Evolutionary conservation across 2,797 vertebrate species (phyloP), one percentile per base, ranked within the genome.

Genomic region (Enteromius anoplus): DNA sequence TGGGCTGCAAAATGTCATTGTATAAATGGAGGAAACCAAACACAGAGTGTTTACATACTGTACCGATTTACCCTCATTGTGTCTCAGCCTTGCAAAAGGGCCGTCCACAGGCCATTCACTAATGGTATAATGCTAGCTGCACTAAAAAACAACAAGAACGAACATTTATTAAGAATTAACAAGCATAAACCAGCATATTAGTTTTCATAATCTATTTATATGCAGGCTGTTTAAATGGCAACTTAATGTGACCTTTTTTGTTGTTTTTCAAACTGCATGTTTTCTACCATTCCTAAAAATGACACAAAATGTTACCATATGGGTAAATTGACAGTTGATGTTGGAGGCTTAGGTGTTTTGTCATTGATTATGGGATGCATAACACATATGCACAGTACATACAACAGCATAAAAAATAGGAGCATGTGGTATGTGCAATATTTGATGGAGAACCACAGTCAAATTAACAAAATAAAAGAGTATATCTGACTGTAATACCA

Each of bases 1-100:
- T 34, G 58, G 72, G 34, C 71, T 83, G 82, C 55, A 82, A 85
- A 87, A 80, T 64, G 76, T 66, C 45, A 75, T 32, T 21, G 68
- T 76, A 29, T 55, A 58, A 79, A 73, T 66, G 29, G 51, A 77
- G 71, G 47, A 75, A 83, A 75, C 64, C 47, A 69, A 64, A 64
- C 70, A 65, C 66, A n/a, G 42, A 21, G 26, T 60, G 64, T 26
- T 71, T 42, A 53, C 26, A 26, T 26, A 26, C 26, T 26, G 40
- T 80, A 69, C 19, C 6, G 40, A 85, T 77, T 73, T 66, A 72
- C 75, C 34, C 40, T 62, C 3, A 17, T 58, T 79, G 37, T 42
- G 53, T 26, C 34, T 66, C n/a, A 37, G 32, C 26, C 8, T 8
- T 26, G 10, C 29, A 53, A 53, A 75, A 32, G 17, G 37, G 42